phyloP scores from a whole-genome alignment of 2,797 vertebrate species.

The Sebastes kiyomatsui region DNA sequence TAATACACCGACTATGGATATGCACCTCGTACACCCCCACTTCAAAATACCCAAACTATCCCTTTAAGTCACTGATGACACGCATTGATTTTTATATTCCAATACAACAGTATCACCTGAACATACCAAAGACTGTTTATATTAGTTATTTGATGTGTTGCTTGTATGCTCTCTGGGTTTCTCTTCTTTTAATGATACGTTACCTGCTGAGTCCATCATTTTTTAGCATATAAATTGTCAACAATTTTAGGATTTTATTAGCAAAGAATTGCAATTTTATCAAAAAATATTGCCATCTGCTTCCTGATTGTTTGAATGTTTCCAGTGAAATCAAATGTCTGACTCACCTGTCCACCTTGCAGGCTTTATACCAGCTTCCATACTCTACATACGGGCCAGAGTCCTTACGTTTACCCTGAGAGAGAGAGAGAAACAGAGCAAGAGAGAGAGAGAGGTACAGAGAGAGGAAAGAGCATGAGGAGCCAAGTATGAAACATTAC shows the following conservation, averaged over 20 bases:
- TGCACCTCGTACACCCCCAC: no score
- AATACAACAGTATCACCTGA: not conserved
- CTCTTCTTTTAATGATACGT: fast-evolving
- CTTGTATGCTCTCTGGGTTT: fast-evolving
- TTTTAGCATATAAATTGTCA: not conserved
- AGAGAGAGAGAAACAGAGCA: not conserved
- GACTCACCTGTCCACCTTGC: constrained; percentile 92
- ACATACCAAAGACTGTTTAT: not conserved
- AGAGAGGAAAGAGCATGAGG: not conserved
- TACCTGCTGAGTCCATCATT: not conserved
- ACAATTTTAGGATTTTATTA: no score
- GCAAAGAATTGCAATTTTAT: no score
- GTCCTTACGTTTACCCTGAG: constrained; percentile 86
- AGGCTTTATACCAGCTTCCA: constrained; percentile 93
- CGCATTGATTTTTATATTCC: not conserved
- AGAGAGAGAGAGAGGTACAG: not conserved
- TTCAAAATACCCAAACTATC: no score
- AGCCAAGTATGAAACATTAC: not conserved
- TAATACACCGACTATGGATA: no score
- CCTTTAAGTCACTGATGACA: not conserved
- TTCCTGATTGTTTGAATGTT: not conserved
- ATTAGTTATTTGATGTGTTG: not conserved
- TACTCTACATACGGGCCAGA: constrained; percentile 86
- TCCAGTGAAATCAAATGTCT: not conserved
- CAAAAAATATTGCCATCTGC: no score